A percentile compares a stretch with the other conserved stretches of the same genome.
phyloP scores from a whole-genome alignment of 2,113 vertebrate genomes.

The Crotophaga sulcirostris region DNA sequence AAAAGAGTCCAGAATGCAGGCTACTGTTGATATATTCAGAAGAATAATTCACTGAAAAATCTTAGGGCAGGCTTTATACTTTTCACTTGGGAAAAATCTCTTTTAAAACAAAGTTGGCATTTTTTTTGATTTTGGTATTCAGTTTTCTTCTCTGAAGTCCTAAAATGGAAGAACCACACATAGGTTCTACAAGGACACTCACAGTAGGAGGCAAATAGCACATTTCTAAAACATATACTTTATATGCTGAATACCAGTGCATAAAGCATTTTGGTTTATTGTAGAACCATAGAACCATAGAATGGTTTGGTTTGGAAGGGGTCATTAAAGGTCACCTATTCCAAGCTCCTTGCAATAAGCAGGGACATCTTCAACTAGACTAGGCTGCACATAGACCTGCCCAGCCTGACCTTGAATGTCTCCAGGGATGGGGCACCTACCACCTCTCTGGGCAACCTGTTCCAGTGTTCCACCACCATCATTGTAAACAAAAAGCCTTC shows the following conservation, averaged over 20 bases:
- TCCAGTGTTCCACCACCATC: background rate
- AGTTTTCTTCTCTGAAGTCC: background rate
- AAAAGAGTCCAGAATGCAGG: background rate
- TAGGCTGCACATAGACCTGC: background rate
- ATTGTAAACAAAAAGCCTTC: background rate
- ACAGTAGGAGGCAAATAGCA: background rate
- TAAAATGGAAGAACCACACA: background rate
- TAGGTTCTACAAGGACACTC: background rate
- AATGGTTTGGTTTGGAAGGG: background rate
- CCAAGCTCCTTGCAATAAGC: too few species aligned
- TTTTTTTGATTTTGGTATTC: background rate
- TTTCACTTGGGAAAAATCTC: background rate
- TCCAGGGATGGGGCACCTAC: background rate
- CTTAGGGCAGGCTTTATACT: background rate
- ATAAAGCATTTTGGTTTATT: background rate
- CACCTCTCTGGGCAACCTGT: background rate
- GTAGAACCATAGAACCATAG: background rate
- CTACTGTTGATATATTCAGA: background rate
- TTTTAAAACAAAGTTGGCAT: background rate
- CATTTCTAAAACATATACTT: background rate
- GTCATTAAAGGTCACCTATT: background rate
- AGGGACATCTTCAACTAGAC: background rate
- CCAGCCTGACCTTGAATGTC: too few species aligned
- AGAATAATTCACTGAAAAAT: background rate
- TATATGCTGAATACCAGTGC: background rate